Evolutionary conservation across 2,888 invertebrate species (phyloP).

Genomic region (Synanthedon andrenaeformis): DNA sequence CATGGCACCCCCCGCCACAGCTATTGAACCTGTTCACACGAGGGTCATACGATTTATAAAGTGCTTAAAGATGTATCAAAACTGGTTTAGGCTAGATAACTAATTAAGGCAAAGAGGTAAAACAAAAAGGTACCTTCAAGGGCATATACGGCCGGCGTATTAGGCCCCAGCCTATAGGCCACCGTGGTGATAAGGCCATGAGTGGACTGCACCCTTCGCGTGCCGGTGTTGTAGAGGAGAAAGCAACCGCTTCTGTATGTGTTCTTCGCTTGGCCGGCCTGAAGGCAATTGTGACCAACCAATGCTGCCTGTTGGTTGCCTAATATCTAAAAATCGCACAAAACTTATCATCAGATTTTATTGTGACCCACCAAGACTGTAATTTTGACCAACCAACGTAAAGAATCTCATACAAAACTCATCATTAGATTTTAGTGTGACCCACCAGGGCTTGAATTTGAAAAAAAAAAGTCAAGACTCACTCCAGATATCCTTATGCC

Average conservation of each 20-base stretch:
- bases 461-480: conserved; percentile 11
- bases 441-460: background rate
- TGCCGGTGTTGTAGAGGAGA: conserved; percentile 94
- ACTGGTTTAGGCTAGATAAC: too few relatives aligned
- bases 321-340: conserved; percentile 72
- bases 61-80: background rate
- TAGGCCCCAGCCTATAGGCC: conserved; percentile 88
- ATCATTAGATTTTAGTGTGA: conserved; percentile 1
- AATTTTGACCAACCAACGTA: too few relatives aligned
- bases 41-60: too few relatives aligned
- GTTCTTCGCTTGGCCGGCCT: conserved; percentile 91
- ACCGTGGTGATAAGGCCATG: conserved; percentile 92
- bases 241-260: conserved; percentile 97
- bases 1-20: conserved; percentile 91
- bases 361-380: background rate
- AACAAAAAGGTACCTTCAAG: conserved; percentile 79
- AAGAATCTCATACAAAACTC: background rate
- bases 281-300: conserved; percentile 91
- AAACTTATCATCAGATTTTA: background rate
- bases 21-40: conserved; percentile 76
- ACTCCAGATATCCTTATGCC: conserved; percentile 72
- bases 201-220: conserved; percentile 83
- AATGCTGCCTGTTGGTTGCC: conserved; percentile 97
- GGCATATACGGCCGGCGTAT: conserved; percentile 86
- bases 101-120: background rate